Percentiles rank a stretch among this genome's conserved stretches.
Conservation (phyloP, 1,140 invertebrate genomes). For the Daktulosphaira vitifoliae region DNA sequence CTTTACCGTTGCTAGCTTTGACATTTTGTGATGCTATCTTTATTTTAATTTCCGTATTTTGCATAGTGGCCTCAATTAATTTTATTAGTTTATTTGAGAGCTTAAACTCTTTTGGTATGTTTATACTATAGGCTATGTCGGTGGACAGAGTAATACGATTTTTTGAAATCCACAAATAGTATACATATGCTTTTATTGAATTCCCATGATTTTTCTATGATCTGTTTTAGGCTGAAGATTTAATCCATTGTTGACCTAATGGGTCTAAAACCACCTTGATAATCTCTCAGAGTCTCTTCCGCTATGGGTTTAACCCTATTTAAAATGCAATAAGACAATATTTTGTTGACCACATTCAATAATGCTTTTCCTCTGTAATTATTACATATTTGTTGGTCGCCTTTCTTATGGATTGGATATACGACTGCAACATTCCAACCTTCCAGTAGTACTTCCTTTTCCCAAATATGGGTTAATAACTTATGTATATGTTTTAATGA, state of each 20-base stretch:
- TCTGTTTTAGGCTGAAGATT: conserved; percentile 20
- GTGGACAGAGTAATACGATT: conserved; percentile 8
- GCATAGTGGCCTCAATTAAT: background rate
- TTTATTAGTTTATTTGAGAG: background rate
- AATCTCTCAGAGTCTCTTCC: conserved; percentile 19
- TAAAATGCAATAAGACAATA: conserved; percentile 4
- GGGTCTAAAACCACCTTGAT: conserved; percentile 19
- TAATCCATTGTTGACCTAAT: background rate
- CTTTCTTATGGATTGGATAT: conserved; percentile 39
- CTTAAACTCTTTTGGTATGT: conserved; percentile 3
- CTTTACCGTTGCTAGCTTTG: background rate
- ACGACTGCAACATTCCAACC: conserved; percentile 37
- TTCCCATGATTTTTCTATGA: conserved; percentile 7
- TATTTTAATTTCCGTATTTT: background rate
- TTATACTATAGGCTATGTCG: conserved; percentile 20
- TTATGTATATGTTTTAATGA: background rate
- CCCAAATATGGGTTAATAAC: background rate
- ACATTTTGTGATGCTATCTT: background rate
- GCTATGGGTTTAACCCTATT: background rate
- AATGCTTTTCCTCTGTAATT: conserved; percentile 39
- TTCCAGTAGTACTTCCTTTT: conserved; percentile 35
- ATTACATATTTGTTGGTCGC: conserved; percentile 35
- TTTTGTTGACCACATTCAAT: conserved; percentile 23
- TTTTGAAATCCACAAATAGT: conserved; percentile 23
- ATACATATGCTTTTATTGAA: conserved; percentile 16